Evolutionary conservation across 1,140 invertebrate species (phyloP).

Genomic region (Ceratitis capitata): DNA sequence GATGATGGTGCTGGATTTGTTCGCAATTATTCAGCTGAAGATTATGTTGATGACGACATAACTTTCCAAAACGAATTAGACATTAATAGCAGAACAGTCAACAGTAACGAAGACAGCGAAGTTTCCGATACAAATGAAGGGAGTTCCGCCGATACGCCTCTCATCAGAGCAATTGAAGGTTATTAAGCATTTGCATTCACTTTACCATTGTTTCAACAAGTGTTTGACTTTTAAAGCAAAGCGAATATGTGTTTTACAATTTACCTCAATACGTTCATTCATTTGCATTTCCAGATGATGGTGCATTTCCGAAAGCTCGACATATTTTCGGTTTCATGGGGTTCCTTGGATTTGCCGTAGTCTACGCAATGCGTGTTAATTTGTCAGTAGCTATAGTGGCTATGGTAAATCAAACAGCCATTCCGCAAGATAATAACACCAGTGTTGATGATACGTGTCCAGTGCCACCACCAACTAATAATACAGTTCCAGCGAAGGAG

Average conservation of each 20-base stretch:
- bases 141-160: slow-evolving; percentile 33
- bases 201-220: background rate
- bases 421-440: slow-evolving; percentile 68
- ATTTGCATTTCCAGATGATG: slow-evolving; percentile 38
- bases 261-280: background rate
- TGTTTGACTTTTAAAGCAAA: background rate
- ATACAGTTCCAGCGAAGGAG: slow-evolving; percentile 70
- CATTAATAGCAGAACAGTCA: background rate
- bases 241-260: background rate
- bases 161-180: slow-evolving; percentile 36
- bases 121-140: slow-evolving; percentile 18
- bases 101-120: slow-evolving; percentile 16
- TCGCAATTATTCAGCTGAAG: slow-evolving; percentile 12
- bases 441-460: slow-evolving; percentile 71
- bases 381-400: slow-evolving; percentile 93
- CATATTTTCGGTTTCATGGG: slow-evolving; percentile 82
- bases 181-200: background rate
- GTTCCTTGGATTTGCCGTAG: slow-evolving; percentile 82
- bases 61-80: background rate
- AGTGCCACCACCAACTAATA: slow-evolving; percentile 62
- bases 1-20: background rate
- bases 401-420: slow-evolving; percentile 85
- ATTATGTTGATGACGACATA: slow-evolving; percentile 28
- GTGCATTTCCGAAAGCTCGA: slow-evolving; percentile 70
- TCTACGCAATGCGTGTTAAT: slow-evolving; percentile 93